Base-by-base conservation (phyloP, 2,113 vertebrate species). In the Prionailurus viverrinus region DNA sequence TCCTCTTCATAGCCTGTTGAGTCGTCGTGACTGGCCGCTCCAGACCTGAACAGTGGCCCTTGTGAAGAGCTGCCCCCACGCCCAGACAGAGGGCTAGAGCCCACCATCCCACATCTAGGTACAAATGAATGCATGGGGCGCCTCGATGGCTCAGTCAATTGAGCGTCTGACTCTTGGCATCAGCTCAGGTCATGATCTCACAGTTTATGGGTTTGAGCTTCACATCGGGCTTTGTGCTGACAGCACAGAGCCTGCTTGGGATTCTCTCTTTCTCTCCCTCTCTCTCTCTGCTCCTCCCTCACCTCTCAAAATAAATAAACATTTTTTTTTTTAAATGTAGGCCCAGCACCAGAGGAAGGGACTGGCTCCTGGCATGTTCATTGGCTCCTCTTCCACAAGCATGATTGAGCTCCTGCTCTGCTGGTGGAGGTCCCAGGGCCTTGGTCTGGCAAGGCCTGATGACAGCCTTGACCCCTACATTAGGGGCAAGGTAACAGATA, bases 281-380 rank as follows among this genome's bases (percentile, higher is more conserved):
- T 55, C 53, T 55, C 53, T 55, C 53, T 55, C 53, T 55, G 55
- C 55, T 58, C 19, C 55, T 58, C 55, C 55, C 55, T 45, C 55
- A 7, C 55, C 45, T 45, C 19, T 19, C 21, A 61, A 61, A 61
- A 61, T 61, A 25, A 58, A 58, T 61, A 61, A 61, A 61, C 5
- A 58, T 21, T 61, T 61, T 61, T 61, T 61, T 25, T 9, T 36
- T 36, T 36, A 8, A 23, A 61, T 4, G 12, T 53, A 33, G 89
- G 18, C 41, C 66, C 41, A 19, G 23, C 11, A 0, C 39, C 0
- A 10, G 73, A 21, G 2, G 12, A 25, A 74, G 51, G 39, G 2
- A 19, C 69, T 4, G 31, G 45, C 19, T 41, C n/a, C 4, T 45
- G 45, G 4, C 15, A 48, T 9, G 14, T 13, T n/a, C 1, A 0